phyloP scores from a whole-genome alignment of 1,140 invertebrate genomes.

The Argopecten irradians region DNA sequence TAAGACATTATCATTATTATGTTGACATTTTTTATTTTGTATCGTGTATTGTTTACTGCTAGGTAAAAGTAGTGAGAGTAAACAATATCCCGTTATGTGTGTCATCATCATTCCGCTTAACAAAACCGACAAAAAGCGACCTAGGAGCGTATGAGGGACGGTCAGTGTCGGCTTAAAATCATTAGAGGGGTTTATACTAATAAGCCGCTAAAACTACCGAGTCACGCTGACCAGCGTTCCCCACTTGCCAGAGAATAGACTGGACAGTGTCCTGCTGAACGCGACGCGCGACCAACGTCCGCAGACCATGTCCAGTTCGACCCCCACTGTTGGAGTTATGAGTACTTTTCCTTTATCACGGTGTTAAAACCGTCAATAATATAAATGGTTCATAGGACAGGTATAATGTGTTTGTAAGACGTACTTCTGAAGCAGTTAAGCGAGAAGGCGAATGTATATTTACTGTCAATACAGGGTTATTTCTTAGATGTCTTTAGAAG shows the following conservation, averaged over 20 bases:
- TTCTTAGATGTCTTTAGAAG: too few relatives aligned
- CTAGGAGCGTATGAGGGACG: not conserved
- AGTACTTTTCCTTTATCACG: not conserved
- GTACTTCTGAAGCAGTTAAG: not conserved
- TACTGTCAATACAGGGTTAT: too few relatives aligned
- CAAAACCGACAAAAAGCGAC: not conserved
- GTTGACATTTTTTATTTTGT: too few relatives aligned
- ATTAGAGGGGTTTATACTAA: constrained; percentile 5
- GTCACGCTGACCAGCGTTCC: not conserved
- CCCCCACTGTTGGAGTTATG: not conserved
- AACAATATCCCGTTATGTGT: not conserved
- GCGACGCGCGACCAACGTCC: not conserved
- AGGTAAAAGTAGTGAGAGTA: not conserved
- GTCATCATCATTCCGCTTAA: not conserved
- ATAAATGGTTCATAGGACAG: not conserved
- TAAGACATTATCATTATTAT: too few relatives aligned
- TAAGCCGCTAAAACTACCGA: not conserved
- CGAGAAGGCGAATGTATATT: not conserved
- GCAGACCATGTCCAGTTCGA: not conserved
- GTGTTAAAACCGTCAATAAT: not conserved
- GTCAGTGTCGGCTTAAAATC: not conserved
- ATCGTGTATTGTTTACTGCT: too few relatives aligned
- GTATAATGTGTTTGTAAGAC: not conserved
- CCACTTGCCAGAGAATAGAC: not conserved
- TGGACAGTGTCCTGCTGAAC: not conserved